Conservation (phyloP, 2,797 vertebrate species). For the Lacerta agilis region DNA sequence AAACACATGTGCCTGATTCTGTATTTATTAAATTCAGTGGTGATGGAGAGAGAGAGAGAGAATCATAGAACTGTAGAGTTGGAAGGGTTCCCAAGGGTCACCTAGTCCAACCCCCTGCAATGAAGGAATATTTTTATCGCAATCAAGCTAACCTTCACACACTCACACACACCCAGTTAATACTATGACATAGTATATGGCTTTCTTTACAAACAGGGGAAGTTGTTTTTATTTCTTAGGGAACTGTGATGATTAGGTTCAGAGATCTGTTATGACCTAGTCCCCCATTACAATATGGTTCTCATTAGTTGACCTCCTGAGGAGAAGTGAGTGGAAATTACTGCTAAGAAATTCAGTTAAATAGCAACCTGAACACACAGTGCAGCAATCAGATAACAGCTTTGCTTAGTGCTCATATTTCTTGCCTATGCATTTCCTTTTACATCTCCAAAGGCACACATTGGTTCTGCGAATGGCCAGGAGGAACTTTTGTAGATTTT, state of each 20-base stretch:
- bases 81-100: background rate
- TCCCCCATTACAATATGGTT: background rate
- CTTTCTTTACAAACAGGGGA: background rate
- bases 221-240: background rate
- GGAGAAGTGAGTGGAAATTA: background rate
- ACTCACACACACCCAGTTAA: no score
- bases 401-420: background rate
- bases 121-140: background rate
- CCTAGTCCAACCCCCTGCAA: no score
- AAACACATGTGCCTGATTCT: background rate
- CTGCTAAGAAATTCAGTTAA: background rate
- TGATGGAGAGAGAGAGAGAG: background rate
- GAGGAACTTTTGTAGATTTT: background rate
- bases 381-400: background rate
- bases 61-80: background rate
- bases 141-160: background rate
- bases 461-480: no score
- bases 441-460: no score
- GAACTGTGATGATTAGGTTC: background rate
- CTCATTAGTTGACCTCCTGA: background rate
- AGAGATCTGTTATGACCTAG: background rate
- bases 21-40: background rate
- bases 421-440: background rate
- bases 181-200: no score
- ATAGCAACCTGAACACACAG: background rate